Conservation (phyloP, 2,113 vertebrate species). For the Polyodon spathula region DNA sequence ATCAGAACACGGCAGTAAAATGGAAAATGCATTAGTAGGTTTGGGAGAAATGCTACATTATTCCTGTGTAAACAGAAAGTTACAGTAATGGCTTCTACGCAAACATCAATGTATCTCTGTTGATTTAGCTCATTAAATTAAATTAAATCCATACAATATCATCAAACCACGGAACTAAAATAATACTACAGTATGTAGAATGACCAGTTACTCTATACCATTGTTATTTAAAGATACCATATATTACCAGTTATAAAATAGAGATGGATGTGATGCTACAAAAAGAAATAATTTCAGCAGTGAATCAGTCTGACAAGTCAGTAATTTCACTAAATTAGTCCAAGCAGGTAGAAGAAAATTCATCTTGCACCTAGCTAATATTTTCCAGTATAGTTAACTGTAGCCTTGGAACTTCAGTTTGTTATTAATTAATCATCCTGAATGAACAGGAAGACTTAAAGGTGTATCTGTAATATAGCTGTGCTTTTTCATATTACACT, state of each 20-base stretch:
- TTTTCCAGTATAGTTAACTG: constrained; percentile 15
- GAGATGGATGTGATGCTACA: not conserved
- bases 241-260: not conserved
- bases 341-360: not conserved
- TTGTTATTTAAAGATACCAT: no score
- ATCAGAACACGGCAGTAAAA: not conserved
- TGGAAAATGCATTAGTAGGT: not conserved
- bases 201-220: no score
- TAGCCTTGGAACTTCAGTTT: constrained; percentile 1
- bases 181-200: no score
- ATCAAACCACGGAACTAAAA: no score
- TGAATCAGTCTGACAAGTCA: not conserved
- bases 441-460: no score
- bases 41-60: not conserved
- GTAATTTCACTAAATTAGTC: not conserved
- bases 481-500: no score
- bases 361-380: constrained; percentile 3
- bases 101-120: no score
- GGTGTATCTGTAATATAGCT: no score
- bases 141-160: no score
- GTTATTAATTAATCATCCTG: not conserved
- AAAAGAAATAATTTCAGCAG: not conserved
- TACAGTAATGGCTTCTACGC: no score
- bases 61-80: not conserved
- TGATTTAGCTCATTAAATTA: no score